Evolutionary conservation across 1,140 invertebrate genomes (phyloP), one percentile per base, ranked within the genome.

Genomic region (Drosophila jambulina): DNA sequence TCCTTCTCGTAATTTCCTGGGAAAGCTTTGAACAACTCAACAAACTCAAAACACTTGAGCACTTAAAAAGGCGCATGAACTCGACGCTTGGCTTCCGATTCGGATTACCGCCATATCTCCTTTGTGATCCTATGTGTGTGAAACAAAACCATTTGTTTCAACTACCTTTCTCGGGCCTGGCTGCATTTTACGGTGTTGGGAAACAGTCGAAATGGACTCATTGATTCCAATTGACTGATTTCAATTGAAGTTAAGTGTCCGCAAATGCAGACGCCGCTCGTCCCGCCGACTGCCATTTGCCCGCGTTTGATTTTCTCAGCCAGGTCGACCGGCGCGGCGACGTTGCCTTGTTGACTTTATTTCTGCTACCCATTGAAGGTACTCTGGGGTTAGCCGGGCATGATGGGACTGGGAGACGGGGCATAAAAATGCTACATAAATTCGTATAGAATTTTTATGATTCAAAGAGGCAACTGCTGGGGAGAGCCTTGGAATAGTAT

Each of bases 141-240:
- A 68, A 67, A 88, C 82, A 79, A 81, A 85, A 82, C 49, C 77
- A 83, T 79, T 86, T 86, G 82, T 86, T 86, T 86, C 83, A 82
- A 36, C 76, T 87, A 82, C 82, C 62, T 54, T 76, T 25, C 48
- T 51, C 53, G 34, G 48, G 29, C 67, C 58, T 23, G 40, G 58
- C 21, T 72, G 51, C 78, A 62, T 78, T 91, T 91, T 81, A 68
- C 69, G 77, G 84, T 91, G 87, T 92, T 92, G 90, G 85, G 82
- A 91, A 91, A 91, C 90, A 91, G 91, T 78, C 85, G 80, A 91
- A 88, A 91, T 86, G 90, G 70, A 91, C 83, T 91, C 84, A 88
- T 92, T 91, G 91, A 92, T 92, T 92, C 91, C 91, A 90, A 92
- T 90, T 92, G 91, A 92, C 91, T 92, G 91, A 84, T 76, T 87